Evolutionary conservation across 2,797 vertebrate genomes (phyloP).

Genomic region (Characodon lateralis): DNA sequence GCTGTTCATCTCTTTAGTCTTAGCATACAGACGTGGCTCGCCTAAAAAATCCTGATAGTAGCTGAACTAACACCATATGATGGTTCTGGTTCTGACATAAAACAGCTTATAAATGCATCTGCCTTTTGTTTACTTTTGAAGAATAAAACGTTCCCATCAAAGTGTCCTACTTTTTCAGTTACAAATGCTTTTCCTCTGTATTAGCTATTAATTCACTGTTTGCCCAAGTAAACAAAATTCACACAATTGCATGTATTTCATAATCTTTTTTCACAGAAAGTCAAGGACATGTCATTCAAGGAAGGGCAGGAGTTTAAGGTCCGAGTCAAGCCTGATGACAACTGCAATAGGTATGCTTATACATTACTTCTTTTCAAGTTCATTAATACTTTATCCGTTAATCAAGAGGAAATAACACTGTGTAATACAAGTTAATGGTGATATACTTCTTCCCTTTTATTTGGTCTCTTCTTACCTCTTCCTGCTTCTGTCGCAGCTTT

Average conservation of each 20-base stretch:
- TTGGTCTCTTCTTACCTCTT: not conserved
- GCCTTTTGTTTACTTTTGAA: not conserved
- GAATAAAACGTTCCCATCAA: too few relatives aligned
- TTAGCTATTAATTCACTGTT: not conserved
- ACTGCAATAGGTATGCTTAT: slow-evolving; percentile 34
- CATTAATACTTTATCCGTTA: not conserved
- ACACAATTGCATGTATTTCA: not conserved
- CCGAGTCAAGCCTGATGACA: slow-evolving; percentile 54
- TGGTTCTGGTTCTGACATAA: not conserved
- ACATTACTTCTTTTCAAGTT: not conserved
- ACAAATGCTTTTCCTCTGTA: not conserved
- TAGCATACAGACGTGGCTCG: not conserved
- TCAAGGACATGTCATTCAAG: slow-evolving; percentile 77
- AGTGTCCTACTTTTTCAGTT: not conserved
- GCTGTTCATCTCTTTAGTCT: not conserved
- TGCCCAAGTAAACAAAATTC: not conserved
- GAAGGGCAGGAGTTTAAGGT: slow-evolving; percentile 79
- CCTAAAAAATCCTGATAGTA: not conserved
- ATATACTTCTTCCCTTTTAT: not conserved
- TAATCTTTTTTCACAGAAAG: slow-evolving; percentile 38
- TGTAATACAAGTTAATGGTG: not conserved
- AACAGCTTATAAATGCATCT: not conserved
- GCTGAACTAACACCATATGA: not conserved
- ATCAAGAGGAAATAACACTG: not conserved
- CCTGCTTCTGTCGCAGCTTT: slow-evolving; percentile 65